Conservation (phyloP, 2,888 invertebrate genomes). For the Matsumyia berberina region DNA sequence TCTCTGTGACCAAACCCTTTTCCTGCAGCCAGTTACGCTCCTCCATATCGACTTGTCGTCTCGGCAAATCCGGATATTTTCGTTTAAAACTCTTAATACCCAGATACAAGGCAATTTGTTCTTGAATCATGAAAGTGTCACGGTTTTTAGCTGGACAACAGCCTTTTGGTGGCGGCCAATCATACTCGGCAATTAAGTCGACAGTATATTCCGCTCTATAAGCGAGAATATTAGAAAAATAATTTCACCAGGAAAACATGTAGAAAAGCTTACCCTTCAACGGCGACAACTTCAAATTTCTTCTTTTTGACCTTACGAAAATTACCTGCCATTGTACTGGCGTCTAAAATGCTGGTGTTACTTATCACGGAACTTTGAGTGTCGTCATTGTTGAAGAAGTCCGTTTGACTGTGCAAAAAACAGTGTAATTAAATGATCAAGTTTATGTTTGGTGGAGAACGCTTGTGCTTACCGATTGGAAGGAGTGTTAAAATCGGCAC, state of each 20-base stretch:
- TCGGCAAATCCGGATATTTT: slow-evolving; percentile 94
- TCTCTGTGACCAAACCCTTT: slow-evolving; percentile 93
- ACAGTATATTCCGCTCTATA: slow-evolving; percentile 88
- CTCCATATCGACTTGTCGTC: slow-evolving; percentile 94
- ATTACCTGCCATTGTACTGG: slow-evolving; percentile 68
- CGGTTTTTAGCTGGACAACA: slow-evolving; percentile 85
- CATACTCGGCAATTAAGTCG: slow-evolving; percentile 96
- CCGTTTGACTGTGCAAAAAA: slow-evolving; percentile 81
- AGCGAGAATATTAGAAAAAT: neutral
- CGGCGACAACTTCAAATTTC: slow-evolving; percentile 85
- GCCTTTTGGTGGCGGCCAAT: slow-evolving; percentile 90
- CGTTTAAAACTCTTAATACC: slow-evolving; percentile 98
- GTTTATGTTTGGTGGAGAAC: neutral
- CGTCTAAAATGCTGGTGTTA: slow-evolving; percentile 84
- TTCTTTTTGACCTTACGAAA: slow-evolving; percentile 83
- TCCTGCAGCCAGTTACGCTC: slow-evolving; percentile 95
- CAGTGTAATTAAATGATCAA: neutral
- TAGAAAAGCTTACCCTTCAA: slow-evolving; percentile 83
- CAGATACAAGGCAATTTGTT: slow-evolving; percentile 97
- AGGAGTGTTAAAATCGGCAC: slow-evolving; percentile 86
- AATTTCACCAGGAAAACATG: slow-evolving; percentile 5
- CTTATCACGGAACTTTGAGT: slow-evolving; percentile 94
- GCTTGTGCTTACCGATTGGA: slow-evolving; percentile 78
- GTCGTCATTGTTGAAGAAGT: slow-evolving; percentile 86
- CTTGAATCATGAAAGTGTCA: slow-evolving; percentile 97